Evolutionary conservation across 1,140 invertebrate genomes (phyloP).

Genomic region (Ceratina japonica): DNA sequence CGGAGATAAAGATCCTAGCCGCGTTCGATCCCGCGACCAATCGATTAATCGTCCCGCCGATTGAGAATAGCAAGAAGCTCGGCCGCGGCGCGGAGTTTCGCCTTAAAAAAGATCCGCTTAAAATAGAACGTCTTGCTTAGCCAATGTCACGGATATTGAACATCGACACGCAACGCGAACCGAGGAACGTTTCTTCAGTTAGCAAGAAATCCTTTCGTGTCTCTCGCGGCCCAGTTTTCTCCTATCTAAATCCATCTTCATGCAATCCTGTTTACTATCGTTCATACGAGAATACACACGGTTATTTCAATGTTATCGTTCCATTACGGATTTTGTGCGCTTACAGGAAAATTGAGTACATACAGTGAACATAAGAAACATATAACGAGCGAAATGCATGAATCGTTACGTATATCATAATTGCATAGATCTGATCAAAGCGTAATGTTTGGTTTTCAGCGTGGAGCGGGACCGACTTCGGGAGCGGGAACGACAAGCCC

Average conservation of each 20-base stretch:
- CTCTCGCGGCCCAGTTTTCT: too few relatives aligned
- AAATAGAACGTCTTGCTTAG: neutral
- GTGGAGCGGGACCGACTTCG: constrained; percentile 87
- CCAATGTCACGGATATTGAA: constrained; percentile 26
- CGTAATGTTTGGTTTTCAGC: constrained; percentile 78
- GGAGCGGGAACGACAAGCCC: constrained; percentile 85
- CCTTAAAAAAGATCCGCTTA: neutral
- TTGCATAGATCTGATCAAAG: neutral
- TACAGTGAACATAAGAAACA: too few relatives aligned
- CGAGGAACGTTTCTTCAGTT: too few relatives aligned
- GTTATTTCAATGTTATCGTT: too few relatives aligned
- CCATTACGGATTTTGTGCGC: too few relatives aligned
- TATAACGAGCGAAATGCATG: too few relatives aligned
- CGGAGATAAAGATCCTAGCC: neutral
- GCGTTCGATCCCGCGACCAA: neutral
- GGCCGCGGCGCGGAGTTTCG: neutral
- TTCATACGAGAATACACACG: too few relatives aligned
- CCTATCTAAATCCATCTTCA: too few relatives aligned
- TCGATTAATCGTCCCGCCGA: constrained; percentile 5
- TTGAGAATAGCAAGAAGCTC: neutral
- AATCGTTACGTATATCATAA: too few relatives aligned
- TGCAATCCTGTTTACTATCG: too few relatives aligned
- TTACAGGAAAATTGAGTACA: too few relatives aligned
- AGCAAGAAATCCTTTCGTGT: too few relatives aligned
- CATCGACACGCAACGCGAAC: constrained; percentile 9